A percentile compares a stretch with the other conserved stretches of the same genome.
phyloP scores from a whole-genome alignment of 53 echinoderm and acorn worm genomes.

The Apostichopus leukothele region DNA sequence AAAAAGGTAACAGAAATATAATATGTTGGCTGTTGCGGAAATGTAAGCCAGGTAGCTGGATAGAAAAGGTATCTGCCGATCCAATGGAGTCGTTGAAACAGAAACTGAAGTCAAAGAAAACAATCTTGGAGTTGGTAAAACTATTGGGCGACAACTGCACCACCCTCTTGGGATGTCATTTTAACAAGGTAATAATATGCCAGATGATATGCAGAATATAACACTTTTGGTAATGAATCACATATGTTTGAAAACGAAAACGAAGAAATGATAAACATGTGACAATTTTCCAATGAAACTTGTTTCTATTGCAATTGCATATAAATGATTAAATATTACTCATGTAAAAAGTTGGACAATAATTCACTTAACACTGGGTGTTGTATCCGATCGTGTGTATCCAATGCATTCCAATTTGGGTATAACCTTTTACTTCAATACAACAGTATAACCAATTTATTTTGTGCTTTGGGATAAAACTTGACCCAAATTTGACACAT shows the following conservation, averaged over 20 bases:
- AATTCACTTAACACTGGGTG: too few species aligned
- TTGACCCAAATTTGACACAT: too few species aligned
- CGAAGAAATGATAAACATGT: too few species aligned
- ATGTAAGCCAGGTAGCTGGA: background rate
- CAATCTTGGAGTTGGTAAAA: slow-evolving; percentile 80
- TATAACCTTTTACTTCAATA: background rate
- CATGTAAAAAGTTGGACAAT: too few species aligned
- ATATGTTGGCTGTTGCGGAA: background rate
- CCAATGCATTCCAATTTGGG: too few species aligned
- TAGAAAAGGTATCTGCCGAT: background rate
- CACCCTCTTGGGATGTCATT: slow-evolving; percentile 72
- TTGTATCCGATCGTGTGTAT: too few species aligned
- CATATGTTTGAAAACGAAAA: too few species aligned
- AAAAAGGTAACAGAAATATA: background rate
- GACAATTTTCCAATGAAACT: too few species aligned
- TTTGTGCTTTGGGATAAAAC: background rate
- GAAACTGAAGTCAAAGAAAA: slow-evolving; percentile 65
- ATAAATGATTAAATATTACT: too few species aligned
- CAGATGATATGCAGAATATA: too few species aligned
- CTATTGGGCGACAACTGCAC: slow-evolving; percentile 81
- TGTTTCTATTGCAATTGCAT: too few species aligned
- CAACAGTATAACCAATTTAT: background rate
- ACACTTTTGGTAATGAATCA: too few species aligned
- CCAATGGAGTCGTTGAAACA: slow-evolving; percentile 72
- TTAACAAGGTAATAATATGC: slow-evolving; percentile 54